A percentile compares a stretch with the other conserved stretches of the same genome.
Evolutionary conservation across 2,888 invertebrate genomes (phyloP).

Genomic region (Athrips mouffetella): DNA sequence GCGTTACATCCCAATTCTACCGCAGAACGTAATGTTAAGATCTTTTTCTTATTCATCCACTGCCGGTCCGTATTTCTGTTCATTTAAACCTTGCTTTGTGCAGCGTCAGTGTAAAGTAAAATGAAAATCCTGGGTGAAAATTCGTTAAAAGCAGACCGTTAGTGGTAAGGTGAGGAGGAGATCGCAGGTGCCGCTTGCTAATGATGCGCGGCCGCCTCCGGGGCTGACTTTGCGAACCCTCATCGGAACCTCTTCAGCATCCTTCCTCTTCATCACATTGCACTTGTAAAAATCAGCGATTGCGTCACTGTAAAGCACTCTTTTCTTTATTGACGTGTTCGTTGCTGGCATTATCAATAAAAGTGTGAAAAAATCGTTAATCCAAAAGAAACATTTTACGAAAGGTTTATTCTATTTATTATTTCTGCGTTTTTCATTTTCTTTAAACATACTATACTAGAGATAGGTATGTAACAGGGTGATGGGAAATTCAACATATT

Average conservation of each 20-base stretch:
- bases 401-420: too few relatives aligned
- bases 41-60: conserved; percentile 20
- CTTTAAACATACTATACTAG: too few relatives aligned
- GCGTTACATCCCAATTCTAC: conserved; percentile 49
- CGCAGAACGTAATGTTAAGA: conserved; percentile 16
- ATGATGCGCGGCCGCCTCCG: conserved; percentile 48
- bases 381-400: too few relatives aligned
- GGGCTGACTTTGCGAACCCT: conserved; percentile 43
- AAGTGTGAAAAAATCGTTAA: too few relatives aligned
- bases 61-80: conserved; percentile 24
- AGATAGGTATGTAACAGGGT: too few relatives aligned
- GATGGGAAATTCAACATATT: too few relatives aligned
- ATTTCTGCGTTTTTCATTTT: too few relatives aligned
- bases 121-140: not conserved
- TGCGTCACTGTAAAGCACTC: too few relatives aligned
- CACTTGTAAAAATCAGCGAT: too few relatives aligned
- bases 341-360: too few relatives aligned
- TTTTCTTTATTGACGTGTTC: too few relatives aligned
- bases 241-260: conserved; percentile 41
- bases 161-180: conserved; percentile 32
- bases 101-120: conserved; percentile 23
- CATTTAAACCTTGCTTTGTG: not conserved
- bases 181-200: conserved; percentile 52
- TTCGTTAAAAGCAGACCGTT: not conserved
- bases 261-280: conserved; percentile 29